Evolutionary conservation across 2,797 vertebrate genomes (phyloP), one percentile per base, ranked within the genome.

Genomic region (Rhinatrema bivittatum): DNA sequence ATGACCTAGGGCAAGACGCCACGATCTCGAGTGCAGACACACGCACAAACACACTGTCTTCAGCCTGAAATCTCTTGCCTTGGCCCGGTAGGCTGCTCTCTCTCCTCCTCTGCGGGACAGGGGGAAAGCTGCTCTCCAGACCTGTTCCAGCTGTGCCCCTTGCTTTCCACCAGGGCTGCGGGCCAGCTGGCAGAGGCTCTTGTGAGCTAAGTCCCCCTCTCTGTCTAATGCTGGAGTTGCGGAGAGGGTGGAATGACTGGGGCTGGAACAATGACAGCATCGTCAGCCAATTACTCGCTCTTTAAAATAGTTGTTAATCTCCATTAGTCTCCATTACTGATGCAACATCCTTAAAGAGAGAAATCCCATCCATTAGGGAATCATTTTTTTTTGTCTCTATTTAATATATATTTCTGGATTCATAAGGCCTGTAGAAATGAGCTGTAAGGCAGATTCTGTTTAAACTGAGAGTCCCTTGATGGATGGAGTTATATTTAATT

Each of bases 271-370:
- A 32, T 20, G 20, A 32, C 37, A 32, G 32, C 26, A 20, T 41
- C 49, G 44, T 31, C 13, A 36, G 32, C 25, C 29, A 52, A 48
- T 52, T 52, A 48, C 45, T 31, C 32, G 19, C 29, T 29, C 42
- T 53, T 58, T 40, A 41, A 40, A 44, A 48, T 22, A 20, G 40
- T 25, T 48, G 44, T 44, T 52, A 34, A 53, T 58, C 49, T 48
- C 36, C 39, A 48, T 58, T 58, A 49, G 39, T 48, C 36, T 48
- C 32, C 39, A 53, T 58, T 58, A 48, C 42, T 40, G 48, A 30
- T 20, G 21, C 29, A 38, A 41, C 32, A 48, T 31, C 33, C 37
- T 24, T 15, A 33, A 24, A 36, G 32, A 22, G 40, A 32, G 20
- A 13, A 24, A 32, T 32, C 32, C 23, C 26, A 41, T n/a, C n/a